Base-by-base conservation (phyloP, 2,888 invertebrate genomes). In the Drosophila fungiperda region DNA sequence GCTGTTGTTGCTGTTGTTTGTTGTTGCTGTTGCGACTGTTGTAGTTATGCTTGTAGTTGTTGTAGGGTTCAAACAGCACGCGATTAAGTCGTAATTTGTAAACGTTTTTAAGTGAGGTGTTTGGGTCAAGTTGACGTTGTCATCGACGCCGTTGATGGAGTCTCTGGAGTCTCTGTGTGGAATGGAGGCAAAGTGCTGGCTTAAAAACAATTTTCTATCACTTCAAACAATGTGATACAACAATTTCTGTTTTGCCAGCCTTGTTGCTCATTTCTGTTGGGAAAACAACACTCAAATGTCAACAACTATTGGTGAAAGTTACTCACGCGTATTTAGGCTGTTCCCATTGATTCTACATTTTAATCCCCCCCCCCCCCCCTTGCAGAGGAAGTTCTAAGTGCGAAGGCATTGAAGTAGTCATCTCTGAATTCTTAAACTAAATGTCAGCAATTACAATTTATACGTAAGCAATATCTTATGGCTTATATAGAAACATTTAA, bases 81-180 rank as follows among this genome's bases (percentile, higher is more conserved):
- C 84, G 84, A 89, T 85, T 85, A 85, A 85, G 84, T 72, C 84
- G 78, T 85, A 83, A 87, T 87, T 85, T 85, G 84, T 85, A 83
- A 89, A 87, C 78, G 73, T 59, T 87, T 83, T 87, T 78, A 80
- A 83, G 83, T 82, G 82, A 87, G 87, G 87, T 85, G 84, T 83
- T 88, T 80, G 83, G 84, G 84, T 88, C 89, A 84, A 84, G 89
- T 88, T 85, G 88, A 82, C 69, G 73, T 68, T 68, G 81, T 59
- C 57, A 62, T 58, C 50, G 38, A 35, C 23, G 71, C 20, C 40
- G 49, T 57, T 68, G 65, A 77, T 36, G 58, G 65, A 29, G 29
- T 29, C 29, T 29, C 26, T 26, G 26, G 0, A 26, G 26, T 26
- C 29, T 29, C 29, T n/a, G 49, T n/a, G 49, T 26, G 33, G 50